A percentile compares a stretch with the other conserved stretches of the same genome.
Evolutionary conservation across 2,888 invertebrate species (phyloP).

Genomic region (Emmelina monodactyla): DNA sequence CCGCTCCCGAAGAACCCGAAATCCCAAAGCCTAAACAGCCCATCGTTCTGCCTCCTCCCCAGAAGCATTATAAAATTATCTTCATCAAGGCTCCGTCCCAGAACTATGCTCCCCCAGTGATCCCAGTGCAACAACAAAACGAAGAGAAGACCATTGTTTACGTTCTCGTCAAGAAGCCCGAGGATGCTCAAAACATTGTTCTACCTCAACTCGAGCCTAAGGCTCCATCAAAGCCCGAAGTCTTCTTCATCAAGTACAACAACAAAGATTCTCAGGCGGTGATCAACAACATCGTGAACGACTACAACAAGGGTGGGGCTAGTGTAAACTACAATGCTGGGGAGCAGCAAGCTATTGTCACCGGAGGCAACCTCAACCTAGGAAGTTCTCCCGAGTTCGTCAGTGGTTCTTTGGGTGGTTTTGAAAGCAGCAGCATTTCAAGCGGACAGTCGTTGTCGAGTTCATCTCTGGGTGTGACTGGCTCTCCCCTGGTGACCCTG

Average conservation of each 20-base stretch:
- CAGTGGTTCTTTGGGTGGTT: neutral
- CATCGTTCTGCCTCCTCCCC: slow-evolving; percentile 67
- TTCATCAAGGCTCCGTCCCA: slow-evolving; percentile 79
- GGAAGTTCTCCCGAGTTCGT: too few species aligned
- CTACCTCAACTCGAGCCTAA: slow-evolving; percentile 73
- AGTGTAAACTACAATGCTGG: slow-evolving; percentile 1
- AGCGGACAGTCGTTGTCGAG: neutral
- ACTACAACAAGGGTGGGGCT: slow-evolving; percentile 29
- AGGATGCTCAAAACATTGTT: slow-evolving; percentile 71
- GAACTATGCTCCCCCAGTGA: slow-evolving; percentile 70
- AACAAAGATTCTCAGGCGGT: slow-evolving; percentile 65
- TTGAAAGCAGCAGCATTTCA: neutral
- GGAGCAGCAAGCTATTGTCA: neutral
- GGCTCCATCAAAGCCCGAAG: slow-evolving; percentile 78
- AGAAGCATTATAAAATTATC: slow-evolving; percentile 82
- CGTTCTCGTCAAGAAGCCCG: slow-evolving; percentile 79
- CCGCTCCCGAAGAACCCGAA: slow-evolving; percentile 58
- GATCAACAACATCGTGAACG: slow-evolving; percentile 50
- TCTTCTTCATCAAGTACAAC: slow-evolving; percentile 81
- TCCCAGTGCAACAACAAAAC: slow-evolving; percentile 72
- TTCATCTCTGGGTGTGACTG: neutral
- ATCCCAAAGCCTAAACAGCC: slow-evolving; percentile 65
- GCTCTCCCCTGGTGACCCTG: neutral
- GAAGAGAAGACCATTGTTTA: slow-evolving; percentile 81
- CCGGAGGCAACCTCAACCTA: neutral